Base-by-base conservation (phyloP, 2,888 invertebrate species). In the Frankliniella fusca region DNA sequence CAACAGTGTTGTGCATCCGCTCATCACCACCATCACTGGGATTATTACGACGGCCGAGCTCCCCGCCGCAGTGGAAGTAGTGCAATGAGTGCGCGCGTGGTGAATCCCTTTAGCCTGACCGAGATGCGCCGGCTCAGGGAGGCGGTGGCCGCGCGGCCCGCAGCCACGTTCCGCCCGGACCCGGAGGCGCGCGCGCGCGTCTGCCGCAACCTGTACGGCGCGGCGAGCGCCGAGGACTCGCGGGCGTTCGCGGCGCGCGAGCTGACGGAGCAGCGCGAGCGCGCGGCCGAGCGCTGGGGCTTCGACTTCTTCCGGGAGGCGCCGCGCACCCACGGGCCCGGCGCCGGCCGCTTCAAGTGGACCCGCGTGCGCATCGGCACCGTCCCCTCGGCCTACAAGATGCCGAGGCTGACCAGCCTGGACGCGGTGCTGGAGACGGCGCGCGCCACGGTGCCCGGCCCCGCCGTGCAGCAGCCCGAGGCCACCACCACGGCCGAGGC, bases 241-340 rank as follows among this genome's bases (percentile, higher is more conserved):
- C 89, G 91, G 83, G 89, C 91, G 83, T 91, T 92, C 84, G 90
- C 92, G 28, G 91, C 92, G 84, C 88, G 90, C 83, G 93, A 93
- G 85, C 87, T 93, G 83, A 89, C 90, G 27, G 90, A 91, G 83
- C 92, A 93, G 84, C 88, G 90, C 65, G 88, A 90, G 80, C 87
- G 91, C 76, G 91, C 92, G 85, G 90, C 91, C 83, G 91, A 92
- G 84, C 89, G 91, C 87, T 93, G 93, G 93, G 92, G 93, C 82
- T 93, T 93, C 85, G 92, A 93, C 86, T 93, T 93, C 86, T 89
- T 90, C 81, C 89, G 90, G 82, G 93, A 91, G 85, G 88, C 89
- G 84, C 92, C 92, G 18, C 84, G 90, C 84, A 88, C 89, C 50
- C 27, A 27, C 70, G 70, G 70, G 23, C 70, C 70, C 9, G 70